phyloP scores from a whole-genome alignment of 2,888 invertebrate species.

The Drosophila putrida region DNA sequence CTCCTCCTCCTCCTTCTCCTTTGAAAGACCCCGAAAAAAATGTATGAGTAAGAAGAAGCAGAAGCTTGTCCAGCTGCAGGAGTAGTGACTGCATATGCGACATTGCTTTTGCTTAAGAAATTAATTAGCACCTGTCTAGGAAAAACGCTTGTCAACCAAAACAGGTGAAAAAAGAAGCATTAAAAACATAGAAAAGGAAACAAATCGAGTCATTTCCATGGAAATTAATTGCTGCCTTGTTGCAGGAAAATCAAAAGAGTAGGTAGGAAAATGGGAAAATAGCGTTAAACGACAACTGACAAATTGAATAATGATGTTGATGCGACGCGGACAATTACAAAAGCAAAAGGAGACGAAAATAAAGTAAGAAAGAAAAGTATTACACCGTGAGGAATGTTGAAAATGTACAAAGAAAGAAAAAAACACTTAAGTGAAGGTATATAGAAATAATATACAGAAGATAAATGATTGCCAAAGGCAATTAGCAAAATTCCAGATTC shows the following conservation, averaged over 20 bases:
- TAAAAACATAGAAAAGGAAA: slow-evolving; percentile 41
- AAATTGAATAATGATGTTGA: slow-evolving; percentile 55
- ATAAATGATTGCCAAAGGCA: too few relatives aligned
- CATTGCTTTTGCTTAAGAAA: slow-evolving; percentile 56
- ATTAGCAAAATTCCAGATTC: too few relatives aligned
- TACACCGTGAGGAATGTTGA: slow-evolving; percentile 7
- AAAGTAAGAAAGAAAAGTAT: neutral
- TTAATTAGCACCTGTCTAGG: slow-evolving; percentile 62
- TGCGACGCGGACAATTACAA: slow-evolving; percentile 28
- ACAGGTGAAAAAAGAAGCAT: slow-evolving; percentile 24
- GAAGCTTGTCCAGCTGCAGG: slow-evolving; percentile 11
- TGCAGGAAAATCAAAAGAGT: neutral
- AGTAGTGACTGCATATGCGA: slow-evolving; percentile 28
- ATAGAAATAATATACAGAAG: too few relatives aligned
- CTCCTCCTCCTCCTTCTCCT: neutral
- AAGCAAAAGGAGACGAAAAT: neutral
- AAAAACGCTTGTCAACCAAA: slow-evolving; percentile 45
- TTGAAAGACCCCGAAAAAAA: slow-evolving; percentile 19
- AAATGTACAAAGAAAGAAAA: neutral
- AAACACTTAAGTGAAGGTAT: too few relatives aligned
- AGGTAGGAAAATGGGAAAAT: neutral
- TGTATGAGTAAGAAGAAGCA: slow-evolving; percentile 7
- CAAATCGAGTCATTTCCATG: slow-evolving; percentile 69
- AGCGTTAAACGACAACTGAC: slow-evolving; percentile 29
- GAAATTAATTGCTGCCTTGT: slow-evolving; percentile 64